Evolutionary conservation across 2,113 vertebrate species (phyloP).

Genomic region (Tapirus terrestris): DNA sequence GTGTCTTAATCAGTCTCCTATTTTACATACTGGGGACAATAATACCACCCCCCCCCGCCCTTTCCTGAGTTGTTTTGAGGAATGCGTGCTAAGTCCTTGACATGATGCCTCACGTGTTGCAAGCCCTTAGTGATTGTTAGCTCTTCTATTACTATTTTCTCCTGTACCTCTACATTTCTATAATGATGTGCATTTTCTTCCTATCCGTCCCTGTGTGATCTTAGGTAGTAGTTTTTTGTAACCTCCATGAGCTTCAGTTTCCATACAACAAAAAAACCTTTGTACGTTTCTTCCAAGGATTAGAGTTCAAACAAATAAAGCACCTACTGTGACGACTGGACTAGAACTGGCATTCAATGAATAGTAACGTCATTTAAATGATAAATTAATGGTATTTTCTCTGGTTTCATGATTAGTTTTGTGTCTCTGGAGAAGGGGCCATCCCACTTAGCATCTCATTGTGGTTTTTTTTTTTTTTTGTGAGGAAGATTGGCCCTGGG

Average conservation of each 20-base stretch:
- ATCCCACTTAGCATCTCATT: neutral
- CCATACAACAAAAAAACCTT: neutral
- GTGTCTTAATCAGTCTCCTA: neutral
- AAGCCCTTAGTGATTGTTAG: neutral
- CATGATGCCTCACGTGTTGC: neutral
- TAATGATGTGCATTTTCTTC: neutral
- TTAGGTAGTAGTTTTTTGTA: neutral
- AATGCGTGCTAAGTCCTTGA: neutral
- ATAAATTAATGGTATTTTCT: neutral
- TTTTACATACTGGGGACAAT: neutral
- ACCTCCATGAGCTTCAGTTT: neutral
- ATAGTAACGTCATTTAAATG: neutral
- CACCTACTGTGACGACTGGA: neutral
- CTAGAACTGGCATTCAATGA: neutral
- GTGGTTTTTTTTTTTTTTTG: neutral
- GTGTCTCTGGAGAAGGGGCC: neutral
- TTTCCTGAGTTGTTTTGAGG: neutral
- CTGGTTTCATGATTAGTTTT: constrained; percentile 9
- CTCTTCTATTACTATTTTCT: neutral
- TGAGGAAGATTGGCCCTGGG: too few species aligned
- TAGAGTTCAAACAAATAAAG: neutral
- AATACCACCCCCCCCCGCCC: too few species aligned
- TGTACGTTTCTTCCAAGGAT: neutral
- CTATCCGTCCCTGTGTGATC: neutral
- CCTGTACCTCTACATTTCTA: neutral